Conservation (phyloP, 2,888 invertebrate genomes). For the Mamestra brassicae region DNA sequence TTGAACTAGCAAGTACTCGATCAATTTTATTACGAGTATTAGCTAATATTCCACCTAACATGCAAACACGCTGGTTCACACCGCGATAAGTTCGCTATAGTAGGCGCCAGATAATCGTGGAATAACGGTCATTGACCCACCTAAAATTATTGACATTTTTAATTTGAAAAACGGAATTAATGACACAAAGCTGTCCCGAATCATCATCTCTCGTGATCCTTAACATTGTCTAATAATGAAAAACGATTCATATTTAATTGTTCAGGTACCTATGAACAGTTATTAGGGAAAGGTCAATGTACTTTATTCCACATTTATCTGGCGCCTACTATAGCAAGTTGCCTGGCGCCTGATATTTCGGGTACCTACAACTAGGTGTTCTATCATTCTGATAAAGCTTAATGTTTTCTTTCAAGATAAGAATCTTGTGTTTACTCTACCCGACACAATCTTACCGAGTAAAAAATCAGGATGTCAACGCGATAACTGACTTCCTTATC, state of each 20-base stretch:
- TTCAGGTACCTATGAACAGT: too few relatives aligned
- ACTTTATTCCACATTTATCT: too few relatives aligned
- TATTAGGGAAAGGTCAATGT: too few relatives aligned
- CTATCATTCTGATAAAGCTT: conserved; percentile 82
- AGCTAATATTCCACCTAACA: conserved; percentile 30
- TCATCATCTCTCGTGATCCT: too few relatives aligned
- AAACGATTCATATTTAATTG: too few relatives aligned
- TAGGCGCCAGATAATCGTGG: too few relatives aligned
- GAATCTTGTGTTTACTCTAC: conserved; percentile 80
- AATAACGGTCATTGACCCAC: too few relatives aligned
- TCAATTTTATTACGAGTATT: conserved; percentile 26
- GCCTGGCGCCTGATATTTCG: conserved; percentile 47
- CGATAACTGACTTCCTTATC: conserved; percentile 78
- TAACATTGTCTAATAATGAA: too few relatives aligned
- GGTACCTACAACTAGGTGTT: conserved; percentile 66
- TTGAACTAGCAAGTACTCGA: conserved; percentile 11
- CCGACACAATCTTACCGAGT: conserved; percentile 80
- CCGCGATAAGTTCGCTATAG: conserved; percentile 51
- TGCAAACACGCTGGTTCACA: conserved; percentile 51
- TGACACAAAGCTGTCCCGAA: too few relatives aligned
- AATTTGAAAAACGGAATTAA: too few relatives aligned
- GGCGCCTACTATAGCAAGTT: too few relatives aligned
- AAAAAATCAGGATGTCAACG: conserved; percentile 85
- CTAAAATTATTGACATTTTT: too few relatives aligned
- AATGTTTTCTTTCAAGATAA: conserved; percentile 83